Percentiles rank a stretch among this genome's conserved stretches.
phyloP scores from a whole-genome alignment of 2,888 invertebrate genomes.

The Amphipoea lucens region DNA sequence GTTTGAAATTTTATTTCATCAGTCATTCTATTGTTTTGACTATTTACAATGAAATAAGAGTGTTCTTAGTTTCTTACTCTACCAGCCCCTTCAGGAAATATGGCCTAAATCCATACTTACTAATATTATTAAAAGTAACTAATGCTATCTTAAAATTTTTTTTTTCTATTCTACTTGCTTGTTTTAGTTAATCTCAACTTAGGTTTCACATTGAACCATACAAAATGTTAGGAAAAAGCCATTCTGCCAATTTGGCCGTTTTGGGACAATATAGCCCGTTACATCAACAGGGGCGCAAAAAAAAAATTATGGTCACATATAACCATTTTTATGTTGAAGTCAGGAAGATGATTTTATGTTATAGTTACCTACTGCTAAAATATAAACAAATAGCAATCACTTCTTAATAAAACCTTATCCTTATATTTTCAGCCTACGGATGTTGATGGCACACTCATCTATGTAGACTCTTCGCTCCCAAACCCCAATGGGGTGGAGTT shows the following conservation, averaged over 20 bases:
- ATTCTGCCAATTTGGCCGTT: no score
- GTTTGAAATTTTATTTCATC: no score
- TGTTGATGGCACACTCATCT: conserved; percentile 94
- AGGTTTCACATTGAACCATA: no score
- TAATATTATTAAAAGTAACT: neutral
- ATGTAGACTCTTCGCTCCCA: conserved; percentile 95
- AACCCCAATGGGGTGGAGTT: conserved; percentile 99
- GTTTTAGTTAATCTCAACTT: no score
- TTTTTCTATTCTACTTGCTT: neutral
- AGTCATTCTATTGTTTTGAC: no score
- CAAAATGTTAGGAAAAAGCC: no score
- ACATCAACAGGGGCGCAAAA: neutral
- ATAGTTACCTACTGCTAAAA: neutral
- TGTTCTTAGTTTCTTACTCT: neutral
- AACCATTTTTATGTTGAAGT: neutral
- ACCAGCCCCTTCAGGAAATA: neutral
- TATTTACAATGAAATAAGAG: no score
- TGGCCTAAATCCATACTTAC: neutral
- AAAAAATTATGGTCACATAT: neutral
- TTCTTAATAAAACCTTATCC: neutral
- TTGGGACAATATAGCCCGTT: no score
- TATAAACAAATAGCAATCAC: neutral
- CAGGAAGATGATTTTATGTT: neutral
- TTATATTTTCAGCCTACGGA: conserved; percentile 91
- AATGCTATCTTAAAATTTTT: neutral